Percentiles rank a stretch among this genome's conserved stretches.
These are phyloP conservation scores for Leptestheria dahalacensis DNA, from an alignment of 1,140 invertebrate species.

Conservation along the genomic window DNA sequence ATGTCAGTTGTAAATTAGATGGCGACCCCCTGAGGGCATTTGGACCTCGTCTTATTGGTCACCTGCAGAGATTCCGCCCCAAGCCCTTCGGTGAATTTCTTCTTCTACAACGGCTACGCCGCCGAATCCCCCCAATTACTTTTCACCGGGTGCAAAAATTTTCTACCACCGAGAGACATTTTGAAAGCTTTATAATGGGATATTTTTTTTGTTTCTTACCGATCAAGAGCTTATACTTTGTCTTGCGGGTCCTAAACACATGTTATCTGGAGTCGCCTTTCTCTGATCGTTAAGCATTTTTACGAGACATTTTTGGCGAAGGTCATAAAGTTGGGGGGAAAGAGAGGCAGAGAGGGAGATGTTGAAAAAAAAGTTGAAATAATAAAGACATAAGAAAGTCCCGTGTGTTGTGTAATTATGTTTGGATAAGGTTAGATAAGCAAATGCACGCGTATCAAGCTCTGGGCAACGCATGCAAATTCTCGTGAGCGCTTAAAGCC, in stretches of 20 bases:
- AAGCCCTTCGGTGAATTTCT: neutral
- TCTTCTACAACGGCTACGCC: neutral
- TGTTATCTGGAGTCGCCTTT: too few relatives aligned
- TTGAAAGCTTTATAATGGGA: too few relatives aligned
- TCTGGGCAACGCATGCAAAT: neutral
- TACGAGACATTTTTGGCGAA: too few relatives aligned
- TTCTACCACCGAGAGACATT: too few relatives aligned
- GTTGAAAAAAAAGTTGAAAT: too few relatives aligned
- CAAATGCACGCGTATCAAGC: neutral
- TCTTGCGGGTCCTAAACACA: too few relatives aligned
- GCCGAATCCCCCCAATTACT: neutral
- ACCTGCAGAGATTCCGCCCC: neutral
- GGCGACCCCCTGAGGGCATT: neutral
- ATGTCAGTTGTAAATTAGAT: conserved; percentile 13
- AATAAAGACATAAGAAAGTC: neutral
- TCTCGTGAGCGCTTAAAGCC: neutral
- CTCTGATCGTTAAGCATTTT: too few relatives aligned
- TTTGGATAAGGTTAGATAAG: neutral
- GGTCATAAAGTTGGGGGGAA: too few relatives aligned
- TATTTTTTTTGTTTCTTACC: too few relatives aligned
- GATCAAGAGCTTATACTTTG: too few relatives aligned
- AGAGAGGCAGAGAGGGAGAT: too few relatives aligned
- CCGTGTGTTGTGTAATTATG: neutral
- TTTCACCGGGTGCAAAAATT: too few relatives aligned
- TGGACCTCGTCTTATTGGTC: conserved; percentile 10